A percentile compares a stretch with the other conserved stretches of the same genome.
Conservation (phyloP, 2,888 invertebrate species). For the Nomada fabriciana region DNA sequence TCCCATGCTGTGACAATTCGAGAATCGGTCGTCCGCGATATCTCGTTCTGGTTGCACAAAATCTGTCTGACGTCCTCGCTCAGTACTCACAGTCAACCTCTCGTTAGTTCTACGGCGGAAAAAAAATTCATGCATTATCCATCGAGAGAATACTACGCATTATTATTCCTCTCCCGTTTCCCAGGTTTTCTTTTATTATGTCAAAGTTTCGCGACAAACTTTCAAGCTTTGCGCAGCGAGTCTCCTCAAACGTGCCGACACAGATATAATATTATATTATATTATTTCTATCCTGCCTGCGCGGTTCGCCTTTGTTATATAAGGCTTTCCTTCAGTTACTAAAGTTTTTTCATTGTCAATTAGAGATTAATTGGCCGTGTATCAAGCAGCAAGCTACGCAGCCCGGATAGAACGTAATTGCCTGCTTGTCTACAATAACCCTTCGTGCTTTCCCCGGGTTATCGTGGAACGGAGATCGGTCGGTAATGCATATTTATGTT, state of each 20-base stretch:
- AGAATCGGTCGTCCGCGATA: conserved; percentile 43
- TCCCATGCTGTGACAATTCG: conserved; percentile 5
- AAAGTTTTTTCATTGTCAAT: conserved; percentile 37
- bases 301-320: neutral
- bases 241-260: conserved; percentile 5
- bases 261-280: conserved; percentile 1
- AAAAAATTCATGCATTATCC: conserved; percentile 68
- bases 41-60: conserved; percentile 30
- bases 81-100: conserved; percentile 36
- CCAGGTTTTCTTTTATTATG: conserved; percentile 21
- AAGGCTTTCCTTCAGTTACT: conserved; percentile 15
- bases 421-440: conserved; percentile 32
- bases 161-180: conserved; percentile 35
- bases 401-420: conserved; percentile 31
- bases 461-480: conserved; percentile 30
- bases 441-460: conserved; percentile 35
- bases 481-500: conserved; percentile 47
- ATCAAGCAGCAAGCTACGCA: conserved; percentile 7
- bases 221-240: neutral
- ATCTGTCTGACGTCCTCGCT: conserved; percentile 28
- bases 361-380: conserved; percentile 24
- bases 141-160: conserved; percentile 48
- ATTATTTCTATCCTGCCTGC: neutral
- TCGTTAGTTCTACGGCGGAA: conserved; percentile 67
- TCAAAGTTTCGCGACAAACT: conserved; percentile 1